phyloP scores from a whole-genome alignment of 2,888 invertebrate species.

The Theodoxus fluviatilis region DNA sequence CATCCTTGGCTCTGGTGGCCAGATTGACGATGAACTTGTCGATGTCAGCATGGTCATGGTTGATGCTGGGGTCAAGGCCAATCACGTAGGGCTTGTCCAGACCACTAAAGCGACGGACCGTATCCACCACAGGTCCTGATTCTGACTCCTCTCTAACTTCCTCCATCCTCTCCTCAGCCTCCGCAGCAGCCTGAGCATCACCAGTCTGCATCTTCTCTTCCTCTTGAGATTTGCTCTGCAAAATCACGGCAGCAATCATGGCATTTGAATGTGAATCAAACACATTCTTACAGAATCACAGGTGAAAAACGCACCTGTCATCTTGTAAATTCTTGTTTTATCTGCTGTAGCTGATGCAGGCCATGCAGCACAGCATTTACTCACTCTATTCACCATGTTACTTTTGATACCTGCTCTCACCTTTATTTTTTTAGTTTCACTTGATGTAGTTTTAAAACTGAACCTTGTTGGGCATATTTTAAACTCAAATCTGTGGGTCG shows the following conservation, averaged over 20 bases:
- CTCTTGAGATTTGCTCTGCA: constrained; percentile 1
- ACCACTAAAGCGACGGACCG: constrained; percentile 50
- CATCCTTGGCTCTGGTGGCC: constrained; percentile 50
- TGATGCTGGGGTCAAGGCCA: constrained; percentile 47
- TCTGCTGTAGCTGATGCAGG: too few relatives aligned
- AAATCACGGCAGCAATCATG: neutral
- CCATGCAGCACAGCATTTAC: too few relatives aligned
- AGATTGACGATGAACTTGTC: constrained; percentile 49
- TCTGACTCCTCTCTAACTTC: too few relatives aligned
- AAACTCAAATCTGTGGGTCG: too few relatives aligned
- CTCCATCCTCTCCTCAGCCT: neutral
- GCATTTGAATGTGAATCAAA: too few relatives aligned
- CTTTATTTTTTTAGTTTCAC: too few relatives aligned
- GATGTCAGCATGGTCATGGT: constrained; percentile 49
- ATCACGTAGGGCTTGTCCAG: constrained; percentile 46
- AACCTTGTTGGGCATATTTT: too few relatives aligned
- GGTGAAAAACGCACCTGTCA: too few relatives aligned
- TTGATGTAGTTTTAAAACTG: too few relatives aligned
- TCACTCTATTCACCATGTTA: too few relatives aligned
- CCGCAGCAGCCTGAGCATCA: neutral
- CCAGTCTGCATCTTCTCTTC: neutral
- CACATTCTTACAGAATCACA: constrained; percentile 9
- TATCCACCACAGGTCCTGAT: too few relatives aligned
- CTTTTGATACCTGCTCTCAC: too few relatives aligned
- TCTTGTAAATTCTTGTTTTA: constrained; percentile 2